These are phyloP conservation scores for Onthophagus sagittarius DNA, from an alignment of 2,888 invertebrate genomes.

Conservation along the genomic window DNA sequence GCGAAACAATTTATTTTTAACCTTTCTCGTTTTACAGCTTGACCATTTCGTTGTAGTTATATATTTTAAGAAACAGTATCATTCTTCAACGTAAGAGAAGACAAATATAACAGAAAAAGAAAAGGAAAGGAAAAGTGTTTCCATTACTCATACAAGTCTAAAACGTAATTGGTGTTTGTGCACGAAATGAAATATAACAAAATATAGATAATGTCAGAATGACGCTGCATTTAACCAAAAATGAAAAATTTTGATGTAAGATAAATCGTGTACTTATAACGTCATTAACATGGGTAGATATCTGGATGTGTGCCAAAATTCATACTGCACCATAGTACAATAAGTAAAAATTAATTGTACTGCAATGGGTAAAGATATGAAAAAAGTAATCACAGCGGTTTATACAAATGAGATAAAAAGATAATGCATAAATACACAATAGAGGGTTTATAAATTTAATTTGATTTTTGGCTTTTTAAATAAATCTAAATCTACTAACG, in stretches of 20 bases:
- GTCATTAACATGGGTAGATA: not conserved
- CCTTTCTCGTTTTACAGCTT: not conserved
- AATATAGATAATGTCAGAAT: not conserved
- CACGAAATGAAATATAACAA: not conserved
- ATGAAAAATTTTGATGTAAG: not conserved
- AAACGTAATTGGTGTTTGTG: not conserved
- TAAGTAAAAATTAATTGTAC: not conserved
- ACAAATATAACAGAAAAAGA: not conserved
- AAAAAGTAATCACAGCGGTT: not conserved
- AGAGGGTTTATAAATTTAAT: not conserved
- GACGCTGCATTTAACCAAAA: not conserved
- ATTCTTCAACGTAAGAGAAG: not conserved
- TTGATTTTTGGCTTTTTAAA: not conserved
- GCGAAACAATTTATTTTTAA: not conserved
- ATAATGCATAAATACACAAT: not conserved
- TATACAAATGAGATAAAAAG: not conserved
- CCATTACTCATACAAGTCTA: not conserved
- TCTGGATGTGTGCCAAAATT: not conserved
- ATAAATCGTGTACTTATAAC: not conserved
- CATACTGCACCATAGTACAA: not conserved
- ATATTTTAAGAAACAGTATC: not conserved
- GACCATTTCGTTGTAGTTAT: not conserved
- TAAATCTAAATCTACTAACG: not conserved
- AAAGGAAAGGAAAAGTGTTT: not conserved
- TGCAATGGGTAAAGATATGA: not conserved